Conservation (phyloP, 2,888 invertebrate species). For the Xanthostigma xanthostigma region DNA sequence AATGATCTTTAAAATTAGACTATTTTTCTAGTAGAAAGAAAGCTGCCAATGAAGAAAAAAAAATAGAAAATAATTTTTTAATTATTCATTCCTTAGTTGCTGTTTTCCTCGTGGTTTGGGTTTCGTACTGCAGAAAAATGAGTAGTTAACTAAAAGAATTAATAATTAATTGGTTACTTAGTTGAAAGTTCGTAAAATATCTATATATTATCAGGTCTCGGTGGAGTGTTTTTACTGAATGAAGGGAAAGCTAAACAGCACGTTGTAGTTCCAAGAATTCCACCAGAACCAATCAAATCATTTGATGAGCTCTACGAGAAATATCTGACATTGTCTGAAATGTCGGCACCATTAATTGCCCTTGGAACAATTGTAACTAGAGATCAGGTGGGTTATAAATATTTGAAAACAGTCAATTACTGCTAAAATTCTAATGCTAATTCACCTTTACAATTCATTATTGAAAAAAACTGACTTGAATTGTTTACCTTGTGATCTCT, state of each 20-base stretch:
- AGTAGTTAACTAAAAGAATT: neutral
- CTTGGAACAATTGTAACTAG: slow-evolving; percentile 76
- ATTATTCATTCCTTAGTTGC: too few relatives aligned
- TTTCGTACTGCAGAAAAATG: neutral
- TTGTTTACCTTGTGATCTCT: too few relatives aligned
- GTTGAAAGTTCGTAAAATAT: neutral
- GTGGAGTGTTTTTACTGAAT: slow-evolving; percentile 75
- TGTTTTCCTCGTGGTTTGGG: neutral
- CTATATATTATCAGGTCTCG: slow-evolving; percentile 45
- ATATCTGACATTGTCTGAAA: slow-evolving; percentile 73
- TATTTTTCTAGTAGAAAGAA: too few relatives aligned
- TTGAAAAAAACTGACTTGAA: too few relatives aligned
- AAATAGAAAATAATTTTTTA: too few relatives aligned
- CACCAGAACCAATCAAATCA: slow-evolving; percentile 49
- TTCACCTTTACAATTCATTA: too few relatives aligned
- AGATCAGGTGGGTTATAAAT: slow-evolving; percentile 48
- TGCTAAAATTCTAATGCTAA: neutral
- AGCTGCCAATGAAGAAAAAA: too few relatives aligned
- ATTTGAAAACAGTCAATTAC: too few relatives aligned
- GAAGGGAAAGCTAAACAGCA: slow-evolving; percentile 78
- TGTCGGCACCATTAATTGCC: slow-evolving; percentile 78
- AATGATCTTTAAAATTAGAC: too few relatives aligned
- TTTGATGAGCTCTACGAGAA: slow-evolving; percentile 68
- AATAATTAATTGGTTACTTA: too few relatives aligned
- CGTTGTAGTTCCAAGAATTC: slow-evolving; percentile 86